Evolutionary conservation across 2,113 vertebrate species (phyloP).

Genomic region (Dinomys branickii): DNA sequence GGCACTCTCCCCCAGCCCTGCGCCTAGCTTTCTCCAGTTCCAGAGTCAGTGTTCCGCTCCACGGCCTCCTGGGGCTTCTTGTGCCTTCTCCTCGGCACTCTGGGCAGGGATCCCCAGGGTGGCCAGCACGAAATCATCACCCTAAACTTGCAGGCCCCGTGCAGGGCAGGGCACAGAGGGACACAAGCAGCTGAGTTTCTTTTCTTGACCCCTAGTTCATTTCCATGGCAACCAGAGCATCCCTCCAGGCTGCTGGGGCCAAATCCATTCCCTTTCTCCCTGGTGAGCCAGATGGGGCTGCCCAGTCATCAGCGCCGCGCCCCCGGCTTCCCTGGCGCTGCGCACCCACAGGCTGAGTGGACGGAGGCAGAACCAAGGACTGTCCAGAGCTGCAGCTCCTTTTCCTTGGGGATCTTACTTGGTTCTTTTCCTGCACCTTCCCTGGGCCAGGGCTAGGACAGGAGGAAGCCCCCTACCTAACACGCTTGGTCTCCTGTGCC

Average conservation of each 20-base stretch:
- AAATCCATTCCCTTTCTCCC: not conserved
- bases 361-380: not conserved
- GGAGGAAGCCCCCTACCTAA: not conserved
- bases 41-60: not conserved
- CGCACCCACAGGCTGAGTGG: not conserved
- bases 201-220: not conserved
- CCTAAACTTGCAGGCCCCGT: not conserved
- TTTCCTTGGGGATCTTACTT: not conserved
- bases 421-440: conserved; percentile 17
- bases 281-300: not conserved
- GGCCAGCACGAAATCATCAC: not conserved
- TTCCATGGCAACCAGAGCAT: not conserved
- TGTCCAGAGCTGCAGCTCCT: not conserved
- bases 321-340: not conserved
- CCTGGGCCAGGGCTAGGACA: conserved; percentile 2
- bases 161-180: not conserved
- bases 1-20: not conserved
- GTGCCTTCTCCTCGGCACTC: not conserved
- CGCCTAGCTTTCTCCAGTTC: not conserved
- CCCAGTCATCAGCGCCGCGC: too few relatives aligned
- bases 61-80: not conserved
- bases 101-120: not conserved
- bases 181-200: not conserved
- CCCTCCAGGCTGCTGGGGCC: not conserved
- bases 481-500: conserved; percentile 63